Percentiles rank a stretch among this genome's conserved stretches.
phyloP scores from a whole-genome alignment of 2,113 vertebrate genomes.

The Ancistrus triradiatus region DNA sequence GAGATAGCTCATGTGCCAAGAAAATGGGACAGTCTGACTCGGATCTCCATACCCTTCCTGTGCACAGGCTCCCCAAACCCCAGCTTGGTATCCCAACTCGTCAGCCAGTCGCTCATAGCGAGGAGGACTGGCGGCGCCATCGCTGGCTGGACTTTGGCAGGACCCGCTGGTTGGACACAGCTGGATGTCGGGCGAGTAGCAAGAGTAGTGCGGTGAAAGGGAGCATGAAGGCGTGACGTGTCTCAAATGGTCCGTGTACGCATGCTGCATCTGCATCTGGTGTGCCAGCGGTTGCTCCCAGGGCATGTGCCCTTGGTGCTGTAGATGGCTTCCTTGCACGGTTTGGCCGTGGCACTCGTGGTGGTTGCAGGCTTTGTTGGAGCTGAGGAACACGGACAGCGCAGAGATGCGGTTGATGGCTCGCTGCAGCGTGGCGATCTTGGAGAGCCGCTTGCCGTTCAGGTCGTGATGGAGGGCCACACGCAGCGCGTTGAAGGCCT shows the following conservation, averaged over 20 bases:
- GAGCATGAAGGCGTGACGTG: conserved; percentile 18
- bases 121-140: conserved; percentile 48
- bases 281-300: conserved; percentile 45
- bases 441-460: conserved; percentile 90
- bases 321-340: conserved; percentile 26
- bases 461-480: conserved; percentile 85
- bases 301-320: conserved; percentile 56
- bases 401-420: conserved; percentile 89
- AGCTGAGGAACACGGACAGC: conserved; percentile 81
- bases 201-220: conserved; percentile 40
- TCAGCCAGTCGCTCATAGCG: conserved; percentile 30
- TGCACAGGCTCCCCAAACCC: conserved; percentile 42
- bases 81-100: conserved; percentile 35
- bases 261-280: conserved; percentile 36
- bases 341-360: conserved; percentile 67
- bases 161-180: conserved; percentile 36
- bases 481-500: conserved; percentile 91
- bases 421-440: conserved; percentile 89
- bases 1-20: conserved; percentile 64
- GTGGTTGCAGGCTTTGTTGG: conserved; percentile 69
- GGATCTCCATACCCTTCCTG: conserved; percentile 49
- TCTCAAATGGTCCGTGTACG: neutral
- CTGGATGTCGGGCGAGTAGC: conserved; percentile 39
- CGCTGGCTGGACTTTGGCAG: conserved; percentile 23
- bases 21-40: conserved; percentile 6